These are phyloP conservation scores for Neodiprion lecontei DNA, from an alignment of 1,140 invertebrate genomes.

Conservation along the genomic window DNA sequence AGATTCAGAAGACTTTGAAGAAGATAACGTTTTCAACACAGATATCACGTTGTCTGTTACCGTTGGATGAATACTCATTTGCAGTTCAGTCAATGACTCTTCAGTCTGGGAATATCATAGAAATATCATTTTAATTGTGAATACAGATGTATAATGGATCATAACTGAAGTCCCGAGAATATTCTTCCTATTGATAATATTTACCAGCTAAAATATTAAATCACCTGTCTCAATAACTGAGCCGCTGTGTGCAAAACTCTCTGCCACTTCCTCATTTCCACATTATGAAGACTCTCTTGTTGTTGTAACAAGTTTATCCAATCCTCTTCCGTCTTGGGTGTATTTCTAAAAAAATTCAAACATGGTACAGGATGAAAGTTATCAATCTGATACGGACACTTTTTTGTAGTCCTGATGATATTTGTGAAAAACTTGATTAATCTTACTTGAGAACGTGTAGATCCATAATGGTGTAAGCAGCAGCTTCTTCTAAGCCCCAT, in stretches of 20 bases:
- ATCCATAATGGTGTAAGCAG: constrained; percentile 64
- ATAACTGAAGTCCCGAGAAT: constrained; percentile 13
- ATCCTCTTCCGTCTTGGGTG: constrained; percentile 75
- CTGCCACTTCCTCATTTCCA: constrained; percentile 80
- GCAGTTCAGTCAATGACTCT: constrained; percentile 69
- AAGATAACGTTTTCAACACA: constrained; percentile 45
- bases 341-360: constrained; percentile 54
- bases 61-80: constrained; percentile 71
- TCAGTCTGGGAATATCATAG: constrained; percentile 64
- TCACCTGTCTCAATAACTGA: constrained; percentile 69
- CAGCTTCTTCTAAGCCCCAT: constrained; percentile 70
- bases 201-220: constrained; percentile 27
- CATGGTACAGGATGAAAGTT: neutral
- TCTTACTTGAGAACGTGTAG: constrained; percentile 66
- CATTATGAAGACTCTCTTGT: constrained; percentile 77
- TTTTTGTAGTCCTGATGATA: constrained; percentile 2
- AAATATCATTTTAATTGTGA: constrained; percentile 22
- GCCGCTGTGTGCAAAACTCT: constrained; percentile 72
- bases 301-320: constrained; percentile 78
- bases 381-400: constrained; percentile 5
- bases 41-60: constrained; percentile 61
- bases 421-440: constrained; percentile 12
- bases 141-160: neutral
- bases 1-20: neutral
- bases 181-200: constrained; percentile 18